phyloP scores from a whole-genome alignment of 2,113 vertebrate genomes.

The Pygoscelis adeliae region DNA sequence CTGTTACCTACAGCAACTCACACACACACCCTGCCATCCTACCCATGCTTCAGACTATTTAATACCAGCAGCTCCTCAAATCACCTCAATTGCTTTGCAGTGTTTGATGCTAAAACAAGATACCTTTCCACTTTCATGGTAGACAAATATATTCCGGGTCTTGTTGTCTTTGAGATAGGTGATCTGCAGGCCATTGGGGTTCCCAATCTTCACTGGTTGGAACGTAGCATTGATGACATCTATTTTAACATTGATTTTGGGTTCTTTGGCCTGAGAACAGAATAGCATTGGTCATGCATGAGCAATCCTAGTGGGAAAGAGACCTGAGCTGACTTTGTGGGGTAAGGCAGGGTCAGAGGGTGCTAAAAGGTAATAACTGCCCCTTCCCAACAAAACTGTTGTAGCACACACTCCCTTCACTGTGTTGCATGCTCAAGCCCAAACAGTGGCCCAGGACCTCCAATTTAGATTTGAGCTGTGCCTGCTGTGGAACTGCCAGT shows the following conservation, averaged over 20 bases:
- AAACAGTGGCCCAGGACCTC: neutral
- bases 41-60: neutral
- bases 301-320: neutral
- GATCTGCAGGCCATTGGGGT: slow-evolving; percentile 88
- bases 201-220: slow-evolving; percentile 87
- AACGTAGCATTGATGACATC: slow-evolving; percentile 89
- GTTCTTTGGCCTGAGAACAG: slow-evolving; percentile 84
- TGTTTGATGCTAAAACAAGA: neutral
- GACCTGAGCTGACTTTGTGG: neutral
- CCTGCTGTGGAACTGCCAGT: neutral
- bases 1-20: neutral
- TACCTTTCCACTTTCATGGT: slow-evolving; percentile 87
- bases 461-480: neutral
- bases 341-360: neutral
- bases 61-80: neutral
- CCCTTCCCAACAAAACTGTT: neutral
- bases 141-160: slow-evolving; percentile 91
- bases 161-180: slow-evolving; percentile 91
- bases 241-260: slow-evolving; percentile 87
- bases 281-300: neutral
- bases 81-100: neutral
- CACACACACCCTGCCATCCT: neutral
- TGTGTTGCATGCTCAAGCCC: neutral
- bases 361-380: neutral
- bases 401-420: neutral